These are phyloP conservation scores for Drosophila malerkotliana DNA, from an alignment of 1,140 invertebrate genomes.

Conservation along the genomic window DNA sequence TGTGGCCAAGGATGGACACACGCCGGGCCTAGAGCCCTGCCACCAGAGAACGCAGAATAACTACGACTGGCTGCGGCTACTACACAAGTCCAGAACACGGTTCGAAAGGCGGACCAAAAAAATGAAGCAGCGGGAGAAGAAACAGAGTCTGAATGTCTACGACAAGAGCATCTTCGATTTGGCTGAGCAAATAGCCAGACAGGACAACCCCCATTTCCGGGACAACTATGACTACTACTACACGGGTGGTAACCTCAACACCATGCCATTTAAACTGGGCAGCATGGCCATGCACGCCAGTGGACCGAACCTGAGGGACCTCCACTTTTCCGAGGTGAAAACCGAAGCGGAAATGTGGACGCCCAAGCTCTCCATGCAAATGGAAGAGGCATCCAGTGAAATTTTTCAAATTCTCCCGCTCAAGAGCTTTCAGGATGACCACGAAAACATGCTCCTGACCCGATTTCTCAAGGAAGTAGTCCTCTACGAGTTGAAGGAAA, in stretches of 20 bases:
- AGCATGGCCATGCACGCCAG: slow-evolving; percentile 51
- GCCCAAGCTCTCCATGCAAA: slow-evolving; percentile 21
- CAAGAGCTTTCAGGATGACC: slow-evolving; percentile 26
- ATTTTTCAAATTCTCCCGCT: slow-evolving; percentile 53
- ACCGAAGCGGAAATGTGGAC: slow-evolving; percentile 41
- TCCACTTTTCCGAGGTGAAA: slow-evolving; percentile 47
- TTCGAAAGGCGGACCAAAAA: background rate
- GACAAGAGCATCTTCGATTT: slow-evolving; percentile 39
- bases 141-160: slow-evolving; percentile 18
- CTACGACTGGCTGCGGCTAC: slow-evolving; percentile 28
- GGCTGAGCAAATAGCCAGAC: slow-evolving; percentile 61
- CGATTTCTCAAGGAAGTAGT: slow-evolving; percentile 52
- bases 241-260: slow-evolving; percentile 55
- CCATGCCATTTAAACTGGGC: slow-evolving; percentile 19
- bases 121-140: slow-evolving; percentile 49
- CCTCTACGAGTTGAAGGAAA: slow-evolving; percentile 45
- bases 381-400: slow-evolving; percentile 48
- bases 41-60: slow-evolving; percentile 5
- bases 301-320: slow-evolving; percentile 33
- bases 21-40: slow-evolving; percentile 55
- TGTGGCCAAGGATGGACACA: slow-evolving; percentile 20
- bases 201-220: slow-evolving; percentile 53
- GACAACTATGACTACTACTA: slow-evolving; percentile 73
- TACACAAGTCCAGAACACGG: background rate
- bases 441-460: slow-evolving; percentile 40